Conservation (phyloP, 2,888 invertebrate species). For the Seira sanloemensis region DNA sequence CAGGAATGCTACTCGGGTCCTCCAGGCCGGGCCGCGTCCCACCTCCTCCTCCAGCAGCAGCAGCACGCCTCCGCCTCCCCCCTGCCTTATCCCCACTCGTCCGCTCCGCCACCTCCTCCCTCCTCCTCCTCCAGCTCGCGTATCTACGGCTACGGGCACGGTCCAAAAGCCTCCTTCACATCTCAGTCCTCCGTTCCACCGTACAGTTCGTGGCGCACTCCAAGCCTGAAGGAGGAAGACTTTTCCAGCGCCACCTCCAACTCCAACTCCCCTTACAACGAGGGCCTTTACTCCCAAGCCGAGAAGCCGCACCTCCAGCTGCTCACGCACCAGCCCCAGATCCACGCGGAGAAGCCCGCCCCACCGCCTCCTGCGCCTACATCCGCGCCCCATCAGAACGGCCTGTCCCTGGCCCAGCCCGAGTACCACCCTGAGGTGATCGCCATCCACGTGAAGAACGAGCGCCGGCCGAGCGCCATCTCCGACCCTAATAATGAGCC, state of each 20-base stretch:
- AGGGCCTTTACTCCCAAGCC: slow-evolving; percentile 23
- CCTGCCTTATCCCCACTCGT: no score
- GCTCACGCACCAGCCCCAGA: slow-evolving; percentile 71
- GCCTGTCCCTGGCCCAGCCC: slow-evolving; percentile 51
- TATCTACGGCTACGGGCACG: no score
- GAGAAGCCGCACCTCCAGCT: slow-evolving; percentile 55
- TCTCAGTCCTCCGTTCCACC: slow-evolving; percentile 30
- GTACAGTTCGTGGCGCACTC: slow-evolving; percentile 38
- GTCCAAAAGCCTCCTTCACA: no score
- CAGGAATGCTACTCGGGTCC: slow-evolving; percentile 46
- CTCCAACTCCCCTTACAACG: slow-evolving; percentile 12
- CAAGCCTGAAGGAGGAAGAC: slow-evolving; percentile 40
- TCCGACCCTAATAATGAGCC: slow-evolving; percentile 69
- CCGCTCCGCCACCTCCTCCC: no score
- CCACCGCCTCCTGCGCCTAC: background rate
- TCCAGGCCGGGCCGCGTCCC: no score
- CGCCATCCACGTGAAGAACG: slow-evolving; percentile 76
- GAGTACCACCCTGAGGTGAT: slow-evolving; percentile 76
- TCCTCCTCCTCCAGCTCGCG: no score
- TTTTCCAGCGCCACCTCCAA: no score
- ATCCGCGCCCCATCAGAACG: no score
- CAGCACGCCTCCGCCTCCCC: no score
- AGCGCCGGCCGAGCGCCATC: slow-evolving; percentile 66
- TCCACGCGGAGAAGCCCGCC: slow-evolving; percentile 56
- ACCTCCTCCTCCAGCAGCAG: no score